Evolutionary conservation across 2,113 vertebrate species (phyloP), one percentile per base, ranked within the genome.

Genomic region (Coptodon bakossiorum): DNA sequence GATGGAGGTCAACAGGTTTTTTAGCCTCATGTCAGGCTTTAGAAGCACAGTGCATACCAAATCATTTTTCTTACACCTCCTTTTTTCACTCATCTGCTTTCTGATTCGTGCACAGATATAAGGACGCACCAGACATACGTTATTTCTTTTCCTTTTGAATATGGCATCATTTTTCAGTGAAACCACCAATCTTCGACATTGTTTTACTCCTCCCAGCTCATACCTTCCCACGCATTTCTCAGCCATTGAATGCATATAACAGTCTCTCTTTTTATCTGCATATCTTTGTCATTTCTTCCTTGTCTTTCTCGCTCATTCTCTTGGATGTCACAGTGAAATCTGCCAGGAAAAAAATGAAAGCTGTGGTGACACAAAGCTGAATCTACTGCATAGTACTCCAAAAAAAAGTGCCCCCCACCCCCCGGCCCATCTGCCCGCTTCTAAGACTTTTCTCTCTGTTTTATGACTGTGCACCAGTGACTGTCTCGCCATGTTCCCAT

Each of bases 381-480:
- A 86, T 86, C 61, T 84, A 34, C 81, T 71, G 19, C 61, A 73
- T 78, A 85, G 53, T 24, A 17, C 52, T n/a, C 56, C 5, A 7
- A 84, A 38, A 84, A 24, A 36, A 86, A 88, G 43, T 84, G 56
- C 78, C 29, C 54, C 59, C 38, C 48, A 36, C 4, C 31, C 16
- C 16, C 56, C 22, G 22, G 45, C 52, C 81, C 87, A 91, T 91
- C 86, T 79, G 68, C 85, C 53, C 4, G 9, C 81, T 88, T 56
- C 38, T 87, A 71, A 90, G 85, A 92, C 91, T 66, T 89, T 91
- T 93, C 92, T 94, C 91, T 95, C 92, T 93, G 91, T 95, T 94
- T 94, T 84, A 92, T 93, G 90, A 94, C 92, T 94, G 93, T 94
- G 90, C 85, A 85, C 85, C 88, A 87, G 38, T 82, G 73, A 84